Evolutionary conservation across 2,888 invertebrate genomes (phyloP), one percentile per base, ranked within the genome.

Genomic region (Orthonychiurus folsomi): DNA sequence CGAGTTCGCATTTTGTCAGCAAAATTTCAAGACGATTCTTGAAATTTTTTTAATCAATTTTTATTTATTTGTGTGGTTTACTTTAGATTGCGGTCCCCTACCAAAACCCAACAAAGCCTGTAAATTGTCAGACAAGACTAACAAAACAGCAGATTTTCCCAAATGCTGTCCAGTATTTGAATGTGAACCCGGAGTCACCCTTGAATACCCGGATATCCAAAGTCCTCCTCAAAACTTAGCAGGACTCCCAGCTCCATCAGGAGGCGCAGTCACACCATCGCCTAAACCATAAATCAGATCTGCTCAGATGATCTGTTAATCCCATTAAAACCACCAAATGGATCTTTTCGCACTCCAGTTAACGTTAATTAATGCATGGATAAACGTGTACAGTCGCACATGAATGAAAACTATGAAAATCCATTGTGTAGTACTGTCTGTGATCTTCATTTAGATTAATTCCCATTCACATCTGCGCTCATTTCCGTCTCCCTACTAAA

Each of bases 21-120:
- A n/a, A n/a, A n/a, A n/a, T n/a, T n/a, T n/a, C n/a, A n/a, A n/a
- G n/a, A n/a, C n/a, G n/a, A n/a, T n/a, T n/a, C n/a, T n/a, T n/a
- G n/a, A n/a, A n/a, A n/a, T n/a, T n/a, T n/a, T n/a, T n/a, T n/a
- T n/a, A n/a, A n/a, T n/a, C n/a, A n/a, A n/a, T n/a, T n/a, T n/a
- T n/a, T n/a, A n/a, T n/a, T n/a, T n/a, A n/a, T n/a, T n/a, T n/a
- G n/a, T n/a, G n/a, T n/a, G n/a, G n/a, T n/a, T n/a, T n/a, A n/a
- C n/a, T n/a, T n/a, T n/a, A n/a, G 92, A 92, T 79, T 93, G 92
- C 74, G 92, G 92, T 15, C 91, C 92, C 21, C 81, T 91, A 69
- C 92, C 92, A 3, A 81, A 91, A 69, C 85, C 89, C 66, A 92
- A 92, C 78, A 86, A 87, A 68, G 89, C 89, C 76, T 92, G 92